Percentiles rank a stretch among this genome's conserved stretches.
Evolutionary conservation across 2,797 vertebrate genomes (phyloP).

Genomic region (Sebastes trivittatus): DNA sequence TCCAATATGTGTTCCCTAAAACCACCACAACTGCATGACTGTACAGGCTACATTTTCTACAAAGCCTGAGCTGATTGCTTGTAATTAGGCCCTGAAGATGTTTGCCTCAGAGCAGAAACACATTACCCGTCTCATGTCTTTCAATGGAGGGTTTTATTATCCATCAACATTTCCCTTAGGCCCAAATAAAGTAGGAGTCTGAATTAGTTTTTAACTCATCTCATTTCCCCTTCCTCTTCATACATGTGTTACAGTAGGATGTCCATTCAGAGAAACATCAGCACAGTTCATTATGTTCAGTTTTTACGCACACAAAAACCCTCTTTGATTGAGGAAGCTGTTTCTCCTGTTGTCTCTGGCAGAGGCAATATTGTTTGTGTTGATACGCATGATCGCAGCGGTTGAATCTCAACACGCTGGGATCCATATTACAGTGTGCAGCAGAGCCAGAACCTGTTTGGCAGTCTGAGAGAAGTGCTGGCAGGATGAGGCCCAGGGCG

Average conservation of each 20-base stretch:
- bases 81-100: slow-evolving; percentile 27
- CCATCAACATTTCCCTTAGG: slow-evolving; percentile 26
- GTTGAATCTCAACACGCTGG: neutral
- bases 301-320: neutral
- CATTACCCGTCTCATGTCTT: slow-evolving; percentile 28
- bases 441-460: slow-evolving; percentile 1
- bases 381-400: neutral
- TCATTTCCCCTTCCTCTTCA: slow-evolving; percentile 22
- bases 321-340: neutral
- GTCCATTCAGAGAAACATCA: slow-evolving; percentile 11
- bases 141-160: slow-evolving; percentile 35
- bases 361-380: neutral
- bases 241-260: neutral
- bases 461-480: slow-evolving; percentile 15
- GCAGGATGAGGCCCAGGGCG: slow-evolving; percentile 14
- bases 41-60: neutral
- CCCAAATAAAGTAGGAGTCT: slow-evolving; percentile 9
- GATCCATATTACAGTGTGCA: slow-evolving; percentile 5
- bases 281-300: neutral
- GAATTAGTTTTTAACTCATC: slow-evolving; percentile 24
- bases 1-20: neutral
- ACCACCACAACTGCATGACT: neutral
- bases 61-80: slow-evolving; percentile 10
- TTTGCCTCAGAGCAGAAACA: slow-evolving; percentile 30
- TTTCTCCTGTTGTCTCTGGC: neutral